Base-by-base conservation (phyloP, 2,888 invertebrate species). In the Atethmia centrago region DNA sequence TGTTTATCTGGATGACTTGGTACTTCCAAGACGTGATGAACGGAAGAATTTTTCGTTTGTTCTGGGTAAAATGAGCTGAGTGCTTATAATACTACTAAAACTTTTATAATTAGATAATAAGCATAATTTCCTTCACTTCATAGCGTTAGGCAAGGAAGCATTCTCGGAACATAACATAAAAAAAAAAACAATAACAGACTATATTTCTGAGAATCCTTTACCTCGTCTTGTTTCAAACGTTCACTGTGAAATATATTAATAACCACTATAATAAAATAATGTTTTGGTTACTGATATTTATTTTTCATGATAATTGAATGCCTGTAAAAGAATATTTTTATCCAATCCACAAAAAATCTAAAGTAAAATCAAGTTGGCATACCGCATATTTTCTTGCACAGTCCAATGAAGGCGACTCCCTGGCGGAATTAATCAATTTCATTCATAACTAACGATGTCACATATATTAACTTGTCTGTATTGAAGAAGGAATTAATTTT, bases 341-440 rank as follows among this genome's bases (percentile, higher is more conserved):
- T 62, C 2, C 28, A 45, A 2, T 4, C 36, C 7, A 5, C 7
- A 5, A 3, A 36, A 36, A 36, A 4, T 36, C 28, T 14, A 36
- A 40, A 61, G 40, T 69, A 55, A 25, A 49, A 56, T 21, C 19
- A 71, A 75, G 71, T 82, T 40, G 75, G 40, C 16, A 59, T 82
- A 74, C 82, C 21, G 70, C 25, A 1, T 36, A 61, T 65, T 61
- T 74, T 59, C 59, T 70, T 82, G 71, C 5, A 1, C 8, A 58
- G 74, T 63, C 53, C 31, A 40, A 25, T 74, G 47, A 77, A 82
- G 62, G 72, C 59, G 70, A 69, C 67, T 79, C 78, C 64, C 74
- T 79, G 73, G 76, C 83, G 83, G 88, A 92, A 92, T 92, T 93
- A 92, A 93, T 93, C 90, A 93, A 90, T 91, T 92, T 88, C 88